Percentiles rank a stretch among this genome's conserved stretches.
phyloP scores from a whole-genome alignment of 2,888 invertebrate species.

The Erebia ligea region DNA sequence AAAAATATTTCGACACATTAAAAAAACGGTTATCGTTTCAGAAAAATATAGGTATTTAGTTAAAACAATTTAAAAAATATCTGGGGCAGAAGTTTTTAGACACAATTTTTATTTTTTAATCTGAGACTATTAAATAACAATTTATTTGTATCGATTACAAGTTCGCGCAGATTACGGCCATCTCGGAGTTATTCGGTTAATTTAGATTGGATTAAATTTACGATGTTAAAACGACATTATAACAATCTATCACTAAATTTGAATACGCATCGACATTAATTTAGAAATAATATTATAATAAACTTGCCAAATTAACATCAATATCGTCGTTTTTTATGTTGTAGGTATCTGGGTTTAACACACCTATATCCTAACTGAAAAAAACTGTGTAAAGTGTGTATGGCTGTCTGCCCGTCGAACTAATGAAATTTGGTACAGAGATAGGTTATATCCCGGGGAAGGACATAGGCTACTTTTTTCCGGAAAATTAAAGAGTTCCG shows the following conservation, averaged over 20 bases:
- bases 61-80: no score
- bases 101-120: no score
- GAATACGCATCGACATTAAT: background rate
- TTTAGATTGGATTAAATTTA: conserved; percentile 4
- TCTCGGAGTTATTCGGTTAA: conserved; percentile 8
- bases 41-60: no score
- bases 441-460: no score
- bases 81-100: no score
- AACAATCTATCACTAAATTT: conserved; percentile 1
- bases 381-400: no score
- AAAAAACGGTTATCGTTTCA: no score
- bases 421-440: no score
- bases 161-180: conserved; percentile 1
- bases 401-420: no score
- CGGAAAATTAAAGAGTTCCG: background rate
- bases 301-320: conserved; percentile 6
- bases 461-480: no score
- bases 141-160: background rate
- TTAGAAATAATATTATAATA: background rate
- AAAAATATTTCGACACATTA: no score
- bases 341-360: background rate
- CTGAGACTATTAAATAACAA: no score
- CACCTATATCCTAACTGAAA: background rate
- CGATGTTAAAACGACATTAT: background rate
- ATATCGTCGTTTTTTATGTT: background rate